Percentiles rank a stretch among this genome's conserved stretches.
These are phyloP conservation scores for Porites lobata DNA, from an alignment of 92 coral and sea anemone genomes.

Conservation along the genomic window DNA sequence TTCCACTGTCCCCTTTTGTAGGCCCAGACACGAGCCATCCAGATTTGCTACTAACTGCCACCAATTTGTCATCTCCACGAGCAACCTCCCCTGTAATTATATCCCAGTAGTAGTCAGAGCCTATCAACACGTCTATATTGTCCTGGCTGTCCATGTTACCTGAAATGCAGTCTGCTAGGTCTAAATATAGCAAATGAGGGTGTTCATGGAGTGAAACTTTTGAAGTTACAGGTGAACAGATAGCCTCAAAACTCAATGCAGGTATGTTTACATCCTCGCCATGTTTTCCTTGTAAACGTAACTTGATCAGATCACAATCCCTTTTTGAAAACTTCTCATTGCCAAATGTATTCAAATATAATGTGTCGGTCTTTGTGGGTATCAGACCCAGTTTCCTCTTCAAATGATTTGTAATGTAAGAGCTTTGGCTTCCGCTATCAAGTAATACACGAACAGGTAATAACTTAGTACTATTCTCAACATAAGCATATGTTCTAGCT, in stretches of 20 bases:
- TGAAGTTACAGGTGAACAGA: background rate
- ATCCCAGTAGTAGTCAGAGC: too few relatives aligned
- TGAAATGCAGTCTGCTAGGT: background rate
- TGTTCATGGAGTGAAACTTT: background rate
- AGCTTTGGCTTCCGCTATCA: too few relatives aligned
- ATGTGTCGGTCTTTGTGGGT: background rate
- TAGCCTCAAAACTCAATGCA: background rate
- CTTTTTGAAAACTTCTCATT: background rate
- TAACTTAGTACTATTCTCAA: background rate
- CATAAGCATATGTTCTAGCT: background rate
- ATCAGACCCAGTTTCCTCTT: background rate
- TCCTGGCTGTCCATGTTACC: background rate
- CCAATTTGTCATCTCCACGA: too few relatives aligned
- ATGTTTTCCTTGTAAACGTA: background rate
- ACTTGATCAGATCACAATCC: background rate
- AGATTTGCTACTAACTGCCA: background rate
- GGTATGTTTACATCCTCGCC: background rate
- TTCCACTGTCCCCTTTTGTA: background rate
- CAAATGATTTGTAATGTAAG: background rate
- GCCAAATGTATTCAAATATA: background rate
- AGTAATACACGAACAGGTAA: too few relatives aligned
- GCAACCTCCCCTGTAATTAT: too few relatives aligned
- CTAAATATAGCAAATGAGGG: background rate
- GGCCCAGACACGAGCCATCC: constrained; percentile 2
- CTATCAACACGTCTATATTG: background rate